Base-by-base conservation (phyloP, 92 coral and sea anemone genomes). In the Epizoanthus stellaris region DNA sequence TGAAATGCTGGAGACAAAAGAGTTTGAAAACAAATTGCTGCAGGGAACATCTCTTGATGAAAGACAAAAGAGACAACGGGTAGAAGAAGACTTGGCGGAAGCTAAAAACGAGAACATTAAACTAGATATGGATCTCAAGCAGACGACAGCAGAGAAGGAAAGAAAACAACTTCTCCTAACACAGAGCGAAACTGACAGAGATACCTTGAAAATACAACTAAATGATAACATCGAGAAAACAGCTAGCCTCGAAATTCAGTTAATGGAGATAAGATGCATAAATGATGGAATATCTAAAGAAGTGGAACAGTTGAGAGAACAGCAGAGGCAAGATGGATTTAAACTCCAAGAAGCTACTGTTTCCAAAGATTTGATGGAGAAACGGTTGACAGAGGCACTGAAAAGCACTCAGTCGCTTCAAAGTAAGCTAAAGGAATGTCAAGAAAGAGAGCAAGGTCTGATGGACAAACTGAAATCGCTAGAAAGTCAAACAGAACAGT, bases 291-390 rank as follows among this genome's bases (percentile, higher is more conserved):
- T 94, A 57, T 87, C 89, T 82, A 85, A 68, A 13, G 95, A 94
- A 81, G 67, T 94, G 17, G 91, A 89, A 65, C 80, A 84, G 12
- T 81, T 90, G 45, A 91, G 88, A 42, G 94, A 94, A 49, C 91
- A 89, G 79, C 90, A 90, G 68, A 67, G 95, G 57, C 90, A 89
- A 74, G 93, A 88, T 45, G 88, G 79, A 53, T 91, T 84, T 39
- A 93, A 92, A 47, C 90, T 81, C 17, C 94, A 90, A 53, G 98
- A 92, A 58, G 90, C 87, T 17, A 92, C 88, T 45, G 90, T 94
- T 23, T 89, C 90, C 17, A 94, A 88, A 85, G 98, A 94, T 85
- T 86, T 93, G 40, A 79, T 94, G 86, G 98, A 94, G 62, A 94
- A 90, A 45, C 85, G 98, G 54, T 70, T 94, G 75, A 86, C 88